Base-by-base conservation (phyloP, 2,113 vertebrate species). In the Melospiza melodia region DNA sequence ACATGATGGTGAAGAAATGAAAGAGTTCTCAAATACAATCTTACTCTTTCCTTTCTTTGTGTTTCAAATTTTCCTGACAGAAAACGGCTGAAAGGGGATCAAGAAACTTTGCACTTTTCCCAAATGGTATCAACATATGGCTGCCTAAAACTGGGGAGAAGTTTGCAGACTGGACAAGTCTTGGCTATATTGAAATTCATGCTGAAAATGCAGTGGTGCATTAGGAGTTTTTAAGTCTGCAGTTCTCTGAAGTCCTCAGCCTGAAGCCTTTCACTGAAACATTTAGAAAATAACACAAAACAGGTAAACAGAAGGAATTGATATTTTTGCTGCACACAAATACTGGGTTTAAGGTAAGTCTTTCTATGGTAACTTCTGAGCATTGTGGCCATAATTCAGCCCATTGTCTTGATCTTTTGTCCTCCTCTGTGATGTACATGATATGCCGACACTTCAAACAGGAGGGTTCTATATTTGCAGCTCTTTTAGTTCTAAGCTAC, bases 241-340 rank as follows among this genome's bases (percentile, higher is more conserved):
- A 73, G 58, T 22, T 92, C 79, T 94, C 55, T 73, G 25, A 55
- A 87, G 66, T 28, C 76, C 37, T 85, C 67, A 77, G n/a, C 67
- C 62, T 86, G 68, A 95, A 92, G 27, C 16, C 61, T 93, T 89
- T 86, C 88, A 86, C 25, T 81, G 74, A 84, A 95, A 67, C 52
- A 69, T 59, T 93, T 71, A 77, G 68, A 90, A 90, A 93, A 31
- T 39, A 69, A 71, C 18, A 76, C 30, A 90, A 69, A 95, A 59
- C 68, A 82, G 52, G 44, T 62, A 68, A 93, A 86, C 4, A 73
- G 20, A 77, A 78, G 14, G 51, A 59, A 59, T 24, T 59, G 9
- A 23, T 57, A 35, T 63, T 41, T 81, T 78, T 52, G 14, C 22
- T 49, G 11, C 39, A 39, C 43, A 74, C 19, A 84, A 81, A 71